Base-by-base conservation (phyloP, 2,797 vertebrate species). In the Heliangelus exortis region DNA sequence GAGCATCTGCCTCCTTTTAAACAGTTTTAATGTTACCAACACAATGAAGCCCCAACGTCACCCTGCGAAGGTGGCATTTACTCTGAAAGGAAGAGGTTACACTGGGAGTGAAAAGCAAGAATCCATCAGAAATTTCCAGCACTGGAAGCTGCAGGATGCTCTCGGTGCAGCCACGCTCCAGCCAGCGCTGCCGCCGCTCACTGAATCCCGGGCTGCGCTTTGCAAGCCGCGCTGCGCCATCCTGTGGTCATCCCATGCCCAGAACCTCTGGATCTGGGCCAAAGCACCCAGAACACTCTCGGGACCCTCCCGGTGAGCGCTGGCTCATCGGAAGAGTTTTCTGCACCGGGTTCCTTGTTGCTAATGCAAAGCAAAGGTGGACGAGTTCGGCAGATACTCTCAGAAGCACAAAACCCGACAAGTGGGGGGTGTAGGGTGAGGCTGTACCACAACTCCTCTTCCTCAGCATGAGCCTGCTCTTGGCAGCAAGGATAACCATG, bases 321-420 rank as follows among this genome's bases (percentile, higher is more conserved):
- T 0, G 3, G 9, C 55, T 2, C 8, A 1, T 13, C 1, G 0
- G 4, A 1, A 31, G 34, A 2, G 20, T 43, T 3, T 1, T 1
- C 1, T 0, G 12, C 34, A 8, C 16, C 0, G 1, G 3, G 7
- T 2, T 55, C 28, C 57, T 41, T 8, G 12, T 3, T 26, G 25
- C 29, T 36, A 5, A 18, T 2, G 41, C 16, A 67, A 57, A n/a
- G 34, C 22, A 25, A 54, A 12, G 62, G 26, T 50, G 54, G 11
- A 63, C 67, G 59, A 2, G 3, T 34, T 62, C 53, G 36, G 48
- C 5, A 14, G 39, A 41, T 15, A 0, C 13, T 53, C 7, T 29
- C 43, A 19, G 18, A 17, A n/a, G 28, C 54, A 14, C 1, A 41
- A 74, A 6, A 11, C 20, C 33, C 0, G 0, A 2, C 5, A 71